A percentile compares a stretch with the other conserved stretches of the same genome.
Evolutionary conservation across 1,140 invertebrate species (phyloP).

Genomic region (Bombus polaris): DNA sequence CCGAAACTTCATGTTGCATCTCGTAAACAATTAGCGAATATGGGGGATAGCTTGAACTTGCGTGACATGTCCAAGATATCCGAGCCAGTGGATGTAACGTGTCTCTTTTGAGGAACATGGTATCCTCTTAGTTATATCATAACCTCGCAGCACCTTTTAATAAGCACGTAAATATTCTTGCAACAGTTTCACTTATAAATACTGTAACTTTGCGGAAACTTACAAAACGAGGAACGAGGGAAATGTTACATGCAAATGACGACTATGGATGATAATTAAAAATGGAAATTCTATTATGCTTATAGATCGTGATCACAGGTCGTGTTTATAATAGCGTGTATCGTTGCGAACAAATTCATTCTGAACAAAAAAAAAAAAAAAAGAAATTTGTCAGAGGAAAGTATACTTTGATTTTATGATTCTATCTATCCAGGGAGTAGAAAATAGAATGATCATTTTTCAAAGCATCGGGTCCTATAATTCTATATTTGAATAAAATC

Average conservation of each 20-base stretch:
- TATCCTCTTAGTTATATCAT: neutral
- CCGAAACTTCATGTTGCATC: slow-evolving; percentile 5
- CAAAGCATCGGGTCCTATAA: no score
- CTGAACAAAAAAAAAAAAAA: neutral
- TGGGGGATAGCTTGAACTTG: slow-evolving; percentile 11
- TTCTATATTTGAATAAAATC: no score
- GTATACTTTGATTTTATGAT: no score
- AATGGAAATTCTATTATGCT: no score
- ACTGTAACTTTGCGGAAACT: no score
- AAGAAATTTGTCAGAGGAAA: neutral
- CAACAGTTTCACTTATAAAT: neutral
- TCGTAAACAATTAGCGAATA: slow-evolving; percentile 46
- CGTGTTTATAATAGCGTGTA: neutral
- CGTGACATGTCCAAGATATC: slow-evolving; percentile 30
- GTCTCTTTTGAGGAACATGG: slow-evolving; percentile 1
- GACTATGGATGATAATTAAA: neutral
- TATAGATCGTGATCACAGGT: neutral
- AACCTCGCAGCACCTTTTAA: neutral
- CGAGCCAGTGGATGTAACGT: neutral
- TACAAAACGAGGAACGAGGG: neutral
- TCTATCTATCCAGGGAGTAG: no score
- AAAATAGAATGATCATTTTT: neutral
- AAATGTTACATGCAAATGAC: neutral
- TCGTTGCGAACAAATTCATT: neutral
- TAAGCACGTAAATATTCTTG: neutral